These are phyloP conservation scores for Sphecodes monilicornis DNA, from an alignment of 2,888 invertebrate species.

Conservation along the genomic window DNA sequence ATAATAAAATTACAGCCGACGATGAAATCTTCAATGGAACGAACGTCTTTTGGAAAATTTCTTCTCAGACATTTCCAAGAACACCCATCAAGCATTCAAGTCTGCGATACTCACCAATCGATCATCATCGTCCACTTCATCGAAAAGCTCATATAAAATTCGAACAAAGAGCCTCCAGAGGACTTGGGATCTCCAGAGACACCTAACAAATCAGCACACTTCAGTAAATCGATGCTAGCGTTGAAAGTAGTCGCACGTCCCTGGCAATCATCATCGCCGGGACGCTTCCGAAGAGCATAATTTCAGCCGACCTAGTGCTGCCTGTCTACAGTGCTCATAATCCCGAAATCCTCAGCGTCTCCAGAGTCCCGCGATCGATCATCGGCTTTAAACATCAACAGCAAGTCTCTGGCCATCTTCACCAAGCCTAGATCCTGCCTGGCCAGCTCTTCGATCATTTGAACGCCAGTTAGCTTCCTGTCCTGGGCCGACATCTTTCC, in stretches of 20 bases:
- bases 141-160: background rate
- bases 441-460: constrained; percentile 36
- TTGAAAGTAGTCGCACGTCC: background rate
- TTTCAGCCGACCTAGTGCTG: background rate
- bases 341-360: constrained; percentile 6
- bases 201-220: background rate
- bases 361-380: constrained; percentile 13
- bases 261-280: constrained; percentile 3
- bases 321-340: constrained; percentile 12
- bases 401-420: constrained; percentile 42
- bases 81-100: background rate
- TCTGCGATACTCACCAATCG: too few species aligned
- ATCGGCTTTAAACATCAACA: constrained; percentile 8
- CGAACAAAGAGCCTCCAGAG: background rate
- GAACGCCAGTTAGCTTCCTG: constrained; percentile 23
- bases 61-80: background rate
- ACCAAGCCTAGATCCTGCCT: constrained; percentile 42
- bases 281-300: constrained; percentile 9
- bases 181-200: background rate
- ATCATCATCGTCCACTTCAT: too few species aligned
- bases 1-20: background rate
- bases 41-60: background rate
- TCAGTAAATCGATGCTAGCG: background rate
- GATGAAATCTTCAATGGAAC: background rate
- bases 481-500: background rate